Conservation (phyloP, 1,140 invertebrate genomes). For the Aphaenogaster rudis region DNA sequence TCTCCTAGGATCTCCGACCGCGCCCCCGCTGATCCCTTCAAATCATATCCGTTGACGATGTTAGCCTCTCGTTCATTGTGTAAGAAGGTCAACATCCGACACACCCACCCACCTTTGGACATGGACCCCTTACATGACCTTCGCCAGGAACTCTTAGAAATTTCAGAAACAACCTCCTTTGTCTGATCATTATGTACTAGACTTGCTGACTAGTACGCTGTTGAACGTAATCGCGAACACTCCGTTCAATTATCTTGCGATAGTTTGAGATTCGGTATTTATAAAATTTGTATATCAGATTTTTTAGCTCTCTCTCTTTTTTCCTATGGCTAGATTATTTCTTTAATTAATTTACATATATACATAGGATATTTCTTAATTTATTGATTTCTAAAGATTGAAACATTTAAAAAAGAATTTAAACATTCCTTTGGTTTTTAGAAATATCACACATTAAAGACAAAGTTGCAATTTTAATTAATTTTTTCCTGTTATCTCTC, state of each 20-base stretch:
- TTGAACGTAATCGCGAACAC: not conserved
- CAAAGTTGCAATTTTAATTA: not conserved
- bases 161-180: conserved; percentile 31
- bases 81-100: conserved; percentile 84
- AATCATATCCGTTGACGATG: conserved; percentile 85
- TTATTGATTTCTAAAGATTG: not conserved
- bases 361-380: not conserved
- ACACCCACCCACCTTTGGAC: conserved; percentile 82
- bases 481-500: not conserved
- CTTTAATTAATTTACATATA: not conserved
- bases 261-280: not conserved
- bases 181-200: not conserved
- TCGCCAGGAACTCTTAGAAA: conserved; percentile 51
- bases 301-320: not conserved
- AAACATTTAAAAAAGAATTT: not conserved
- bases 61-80: conserved; percentile 82
- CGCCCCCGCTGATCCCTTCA: conserved; percentile 86
- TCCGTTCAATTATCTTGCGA: not conserved
- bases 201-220: conserved; percentile 3
- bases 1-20: conserved; percentile 82
- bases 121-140: conserved; percentile 66
- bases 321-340: not conserved
- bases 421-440: not conserved
- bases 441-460: not conserved
- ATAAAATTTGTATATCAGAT: not conserved